phyloP scores from a whole-genome alignment of 2,888 invertebrate species.

The Leucophenga maculata region DNA sequence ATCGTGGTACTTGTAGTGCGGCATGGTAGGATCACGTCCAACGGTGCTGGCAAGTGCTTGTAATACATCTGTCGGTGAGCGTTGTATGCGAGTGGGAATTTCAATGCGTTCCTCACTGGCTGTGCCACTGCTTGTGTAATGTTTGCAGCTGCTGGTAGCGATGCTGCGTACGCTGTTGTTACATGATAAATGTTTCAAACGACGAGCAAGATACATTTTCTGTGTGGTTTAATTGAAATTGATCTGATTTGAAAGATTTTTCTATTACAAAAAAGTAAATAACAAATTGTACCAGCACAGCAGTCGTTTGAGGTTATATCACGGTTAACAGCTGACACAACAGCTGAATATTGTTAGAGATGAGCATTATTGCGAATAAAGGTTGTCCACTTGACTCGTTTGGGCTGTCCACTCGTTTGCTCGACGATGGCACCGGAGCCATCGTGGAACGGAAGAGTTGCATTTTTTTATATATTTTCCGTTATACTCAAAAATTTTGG shows the following conservation, averaged over 20 bases:
- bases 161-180: not conserved
- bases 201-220: conserved; percentile 59
- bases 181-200: conserved; percentile 31
- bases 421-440: too few species aligned
- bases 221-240: not conserved
- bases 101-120: conserved; percentile 72
- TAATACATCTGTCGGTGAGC: conserved; percentile 87
- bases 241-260: conserved; percentile 26
- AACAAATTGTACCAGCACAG: too few species aligned
- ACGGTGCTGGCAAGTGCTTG: conserved; percentile 86
- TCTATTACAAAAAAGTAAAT: not conserved
- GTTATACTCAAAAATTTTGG: too few species aligned
- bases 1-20: conserved; percentile 92
- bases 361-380: too few species aligned
- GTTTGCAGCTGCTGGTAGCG: conserved; percentile 36
- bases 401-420: too few species aligned
- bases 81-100: conserved; percentile 81
- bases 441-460: too few species aligned
- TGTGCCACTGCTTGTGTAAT: conserved; percentile 51
- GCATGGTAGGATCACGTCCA: conserved; percentile 85
- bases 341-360: too few species aligned
- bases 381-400: too few species aligned
- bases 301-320: conserved; percentile 4
- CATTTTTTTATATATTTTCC: too few species aligned
- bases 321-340: too few species aligned